A percentile compares a stretch with the other conserved stretches of the same genome.
Evolutionary conservation across 2,888 invertebrate genomes (phyloP).

Genomic region (Xestia c-nigrum): DNA sequence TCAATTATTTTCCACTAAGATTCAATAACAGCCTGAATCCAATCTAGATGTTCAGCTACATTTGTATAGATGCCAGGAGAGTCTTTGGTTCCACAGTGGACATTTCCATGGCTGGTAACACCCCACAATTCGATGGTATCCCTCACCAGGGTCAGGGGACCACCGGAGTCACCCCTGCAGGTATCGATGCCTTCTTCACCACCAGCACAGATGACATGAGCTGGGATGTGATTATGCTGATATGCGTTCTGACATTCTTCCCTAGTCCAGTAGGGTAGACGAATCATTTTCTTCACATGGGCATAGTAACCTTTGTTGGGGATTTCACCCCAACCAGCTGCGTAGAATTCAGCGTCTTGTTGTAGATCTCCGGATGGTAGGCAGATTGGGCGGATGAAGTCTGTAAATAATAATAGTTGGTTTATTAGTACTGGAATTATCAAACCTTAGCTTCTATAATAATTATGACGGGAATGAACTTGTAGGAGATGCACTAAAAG

Average conservation of each 20-base stretch:
- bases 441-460: neutral
- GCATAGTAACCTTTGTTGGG: slow-evolving; percentile 62
- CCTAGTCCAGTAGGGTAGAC: slow-evolving; percentile 67
- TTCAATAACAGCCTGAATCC: slow-evolving; percentile 68
- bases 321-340: slow-evolving; percentile 75
- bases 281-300: slow-evolving; percentile 71
- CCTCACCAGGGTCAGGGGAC: slow-evolving; percentile 70
- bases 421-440: slow-evolving; percentile 18
- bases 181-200: slow-evolving; percentile 73
- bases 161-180: slow-evolving; percentile 78
- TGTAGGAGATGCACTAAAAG: neutral
- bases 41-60: slow-evolving; percentile 70
- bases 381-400: slow-evolving; percentile 77
- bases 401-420: slow-evolving; percentile 60
- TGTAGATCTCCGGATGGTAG: slow-evolving; percentile 66
- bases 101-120: slow-evolving; percentile 72
- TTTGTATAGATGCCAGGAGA: slow-evolving; percentile 76
- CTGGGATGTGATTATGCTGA: slow-evolving; percentile 58
- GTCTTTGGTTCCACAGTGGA: slow-evolving; percentile 71
- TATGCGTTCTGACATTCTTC: slow-evolving; percentile 66
- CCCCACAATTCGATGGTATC: slow-evolving; percentile 71
- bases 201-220: slow-evolving; percentile 75
- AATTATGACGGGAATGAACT: neutral
- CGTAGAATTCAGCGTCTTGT: slow-evolving; percentile 63
- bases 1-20: slow-evolving; percentile 20